Evolutionary conservation across 2,888 invertebrate genomes (phyloP).

Genomic region (Orthosia cruda): DNA sequence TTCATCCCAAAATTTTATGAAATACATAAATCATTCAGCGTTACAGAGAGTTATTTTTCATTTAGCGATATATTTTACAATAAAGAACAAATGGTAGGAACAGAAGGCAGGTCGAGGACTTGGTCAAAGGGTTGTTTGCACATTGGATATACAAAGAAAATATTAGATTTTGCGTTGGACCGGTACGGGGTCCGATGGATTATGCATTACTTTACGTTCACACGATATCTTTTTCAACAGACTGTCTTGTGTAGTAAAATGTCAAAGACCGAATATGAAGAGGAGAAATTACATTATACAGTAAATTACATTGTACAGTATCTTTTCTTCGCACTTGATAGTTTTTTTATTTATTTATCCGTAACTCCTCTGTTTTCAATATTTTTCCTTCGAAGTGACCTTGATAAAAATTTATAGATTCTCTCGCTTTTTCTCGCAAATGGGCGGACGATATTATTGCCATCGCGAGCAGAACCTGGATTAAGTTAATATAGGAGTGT

Average conservation of each 20-base stretch:
- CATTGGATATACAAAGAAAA: constrained; percentile 54
- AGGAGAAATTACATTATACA: not conserved
- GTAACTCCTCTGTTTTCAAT: no score
- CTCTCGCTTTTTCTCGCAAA: not conserved
- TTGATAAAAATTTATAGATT: not conserved
- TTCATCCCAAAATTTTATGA: constrained; percentile 40
- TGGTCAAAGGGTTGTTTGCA: constrained; percentile 60
- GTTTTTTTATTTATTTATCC: no score
- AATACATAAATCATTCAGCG: constrained; percentile 50
- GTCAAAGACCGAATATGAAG: constrained; percentile 4
- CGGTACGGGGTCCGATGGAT: constrained; percentile 42
- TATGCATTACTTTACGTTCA: constrained; percentile 53
- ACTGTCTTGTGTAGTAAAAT: constrained; percentile 18
- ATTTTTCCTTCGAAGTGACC: not conserved
- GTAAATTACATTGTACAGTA: no score
- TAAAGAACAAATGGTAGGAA: constrained; percentile 47
- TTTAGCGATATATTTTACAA: constrained; percentile 30
- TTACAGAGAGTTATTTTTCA: constrained; percentile 26
- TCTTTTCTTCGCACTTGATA: not conserved
- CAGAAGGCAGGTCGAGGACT: constrained; percentile 16
- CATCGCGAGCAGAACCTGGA: not conserved
- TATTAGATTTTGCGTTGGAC: constrained; percentile 46
- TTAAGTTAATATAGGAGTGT: not conserved
- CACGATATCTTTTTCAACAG: constrained; percentile 32
- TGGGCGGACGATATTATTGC: not conserved